A percentile compares a stretch with the other conserved stretches of the same genome.
phyloP scores from a whole-genome alignment of 2,113 vertebrate genomes.

The Caranx melampygus region DNA sequence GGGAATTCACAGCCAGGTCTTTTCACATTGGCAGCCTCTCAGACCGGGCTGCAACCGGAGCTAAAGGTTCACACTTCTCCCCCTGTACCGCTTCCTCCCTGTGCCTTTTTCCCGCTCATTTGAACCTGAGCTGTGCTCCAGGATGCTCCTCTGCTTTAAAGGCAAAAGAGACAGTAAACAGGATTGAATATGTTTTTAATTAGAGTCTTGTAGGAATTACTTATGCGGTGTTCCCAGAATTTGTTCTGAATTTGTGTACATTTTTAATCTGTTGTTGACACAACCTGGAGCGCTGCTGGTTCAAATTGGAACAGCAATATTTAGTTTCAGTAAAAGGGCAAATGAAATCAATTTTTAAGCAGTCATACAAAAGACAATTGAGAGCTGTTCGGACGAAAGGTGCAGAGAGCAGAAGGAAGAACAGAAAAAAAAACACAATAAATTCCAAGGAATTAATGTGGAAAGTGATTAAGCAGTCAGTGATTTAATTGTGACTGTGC shows the following conservation, averaged over 20 bases:
- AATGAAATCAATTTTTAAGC: background rate
- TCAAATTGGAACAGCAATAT: constrained; percentile 9
- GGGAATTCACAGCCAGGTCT: constrained; percentile 79
- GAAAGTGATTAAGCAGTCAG: background rate
- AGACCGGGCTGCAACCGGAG: constrained; percentile 64
- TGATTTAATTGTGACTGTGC: background rate
- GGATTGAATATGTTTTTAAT: constrained; percentile 23
- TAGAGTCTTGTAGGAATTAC: background rate
- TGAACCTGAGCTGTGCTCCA: constrained; percentile 57
- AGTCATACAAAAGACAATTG: background rate
- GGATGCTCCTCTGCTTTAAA: constrained; percentile 16
- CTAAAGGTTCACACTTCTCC: constrained; percentile 70
- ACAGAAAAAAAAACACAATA: too few relatives aligned
- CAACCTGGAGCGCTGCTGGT: constrained; percentile 5
- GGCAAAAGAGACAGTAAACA: background rate
- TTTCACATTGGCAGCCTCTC: constrained; percentile 72
- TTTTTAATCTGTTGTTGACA: constrained; percentile 32
- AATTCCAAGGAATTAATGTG: background rate
- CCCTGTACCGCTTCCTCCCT: constrained; percentile 43
- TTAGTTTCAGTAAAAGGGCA: constrained; percentile 5
- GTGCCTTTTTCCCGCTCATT: constrained; percentile 55
- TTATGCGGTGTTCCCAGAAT: background rate
- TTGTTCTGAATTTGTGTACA: constrained; percentile 3
- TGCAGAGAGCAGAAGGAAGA: background rate
- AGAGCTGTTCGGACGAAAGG: background rate